Evolutionary conservation across 2,888 invertebrate genomes (phyloP), one percentile per base, ranked within the genome.

Genomic region (Pogonocherus hispidulus): DNA sequence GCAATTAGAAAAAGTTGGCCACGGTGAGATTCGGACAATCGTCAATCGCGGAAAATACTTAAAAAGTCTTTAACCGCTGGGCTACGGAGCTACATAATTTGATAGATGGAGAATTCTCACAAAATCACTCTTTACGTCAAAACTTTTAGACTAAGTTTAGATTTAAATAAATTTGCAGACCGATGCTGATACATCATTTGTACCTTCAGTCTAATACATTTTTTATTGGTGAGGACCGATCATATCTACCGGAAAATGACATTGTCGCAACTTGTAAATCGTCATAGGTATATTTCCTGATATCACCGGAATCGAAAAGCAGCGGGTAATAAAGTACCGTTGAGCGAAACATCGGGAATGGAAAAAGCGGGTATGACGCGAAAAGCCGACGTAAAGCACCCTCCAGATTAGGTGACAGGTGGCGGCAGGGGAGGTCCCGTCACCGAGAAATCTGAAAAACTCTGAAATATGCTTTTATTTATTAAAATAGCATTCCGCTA

Each of bases 401-500:
- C 63, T 41, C 51, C 47, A 54, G 67, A 72, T 68, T 64, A 63
- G 37, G 51, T 47, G 71, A 67, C 67, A 71, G 69, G 67, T 67
- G 67, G 65, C 66, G 63, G 63, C 67, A 52, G 46, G 72, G 70
- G 72, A 75, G 37, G 57, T 20, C 52, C 41, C 67, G 73, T 71
- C 75, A 73, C 67, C 66, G 69, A 63, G 66, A 74, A 74, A 75
- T 66, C 69, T 67, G 69, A 64, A 68, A 74, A 74, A 75, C 66
- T 65, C 72, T 62, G 71, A 70, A 71, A 72, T 69, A 76, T 63
- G 71, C 72, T 72, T 73, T 72, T 75, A 75, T 77, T 77, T 77
- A 77, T 77, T 75, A 76, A 75, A 74, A 73, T 76, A 71, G 67
- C 67, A 66, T 67, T 51, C 37, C 64, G 64, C 51, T 47, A 52